These are phyloP conservation scores for Brenthis ino DNA, from an alignment of 2,888 invertebrate genomes.

Conservation along the genomic window DNA sequence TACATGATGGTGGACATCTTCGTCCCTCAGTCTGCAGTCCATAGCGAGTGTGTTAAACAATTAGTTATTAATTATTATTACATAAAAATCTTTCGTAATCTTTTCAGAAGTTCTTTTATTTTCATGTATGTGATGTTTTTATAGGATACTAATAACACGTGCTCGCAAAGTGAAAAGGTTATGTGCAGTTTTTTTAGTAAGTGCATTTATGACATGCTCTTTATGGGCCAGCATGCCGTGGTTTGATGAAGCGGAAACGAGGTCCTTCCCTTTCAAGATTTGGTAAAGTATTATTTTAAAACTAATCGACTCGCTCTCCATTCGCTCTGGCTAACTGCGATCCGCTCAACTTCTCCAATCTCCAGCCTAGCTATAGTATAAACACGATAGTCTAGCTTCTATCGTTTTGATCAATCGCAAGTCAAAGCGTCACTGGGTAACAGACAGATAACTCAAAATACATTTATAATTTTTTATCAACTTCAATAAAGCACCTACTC, in stretches of 20 bases:
- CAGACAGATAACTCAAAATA: too few relatives aligned
- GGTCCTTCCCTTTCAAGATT: constrained; percentile 67
- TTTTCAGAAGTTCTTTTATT: not conserved
- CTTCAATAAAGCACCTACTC: too few relatives aligned
- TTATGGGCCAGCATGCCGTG: constrained; percentile 69
- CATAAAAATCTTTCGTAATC: too few relatives aligned
- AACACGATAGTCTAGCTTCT: too few relatives aligned
- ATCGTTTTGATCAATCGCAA: too few relatives aligned
- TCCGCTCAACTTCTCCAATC: too few relatives aligned
- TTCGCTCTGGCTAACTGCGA: too few relatives aligned
- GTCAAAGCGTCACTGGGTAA: too few relatives aligned
- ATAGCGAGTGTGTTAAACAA: constrained; percentile 55
- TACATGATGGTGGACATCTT: constrained; percentile 59
- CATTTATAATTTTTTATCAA: too few relatives aligned
- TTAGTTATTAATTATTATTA: not conserved
- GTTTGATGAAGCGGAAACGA: constrained; percentile 55
- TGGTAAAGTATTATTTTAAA: constrained; percentile 55
- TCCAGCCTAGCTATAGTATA: too few relatives aligned
- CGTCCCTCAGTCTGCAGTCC: constrained; percentile 49
- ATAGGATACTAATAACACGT: constrained; percentile 53
- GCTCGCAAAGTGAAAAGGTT: constrained; percentile 56
- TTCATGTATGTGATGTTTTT: constrained; percentile 15
- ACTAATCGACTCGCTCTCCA: too few relatives aligned
- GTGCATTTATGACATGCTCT: constrained; percentile 59
- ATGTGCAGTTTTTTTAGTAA: constrained; percentile 59